Conservation (phyloP, 2,113 vertebrate species). For the Corythornis vintsioides region DNA sequence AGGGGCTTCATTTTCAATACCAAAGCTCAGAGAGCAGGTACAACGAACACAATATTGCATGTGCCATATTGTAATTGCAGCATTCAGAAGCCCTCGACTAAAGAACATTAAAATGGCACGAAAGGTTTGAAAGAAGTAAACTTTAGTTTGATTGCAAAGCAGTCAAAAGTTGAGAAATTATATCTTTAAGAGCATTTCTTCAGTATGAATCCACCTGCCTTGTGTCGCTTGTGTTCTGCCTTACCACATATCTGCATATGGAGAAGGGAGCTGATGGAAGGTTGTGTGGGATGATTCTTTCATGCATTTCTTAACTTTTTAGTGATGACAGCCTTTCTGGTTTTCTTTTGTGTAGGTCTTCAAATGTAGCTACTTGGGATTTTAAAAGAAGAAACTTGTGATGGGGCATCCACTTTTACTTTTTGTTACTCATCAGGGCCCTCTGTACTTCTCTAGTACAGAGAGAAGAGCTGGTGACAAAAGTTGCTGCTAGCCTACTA, state of each 20-base stretch:
- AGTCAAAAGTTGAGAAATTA: neutral
- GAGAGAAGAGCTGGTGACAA: neutral
- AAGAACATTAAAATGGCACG: neutral
- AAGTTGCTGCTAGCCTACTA: neutral
- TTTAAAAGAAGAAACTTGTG: neutral
- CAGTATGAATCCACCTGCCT: neutral
- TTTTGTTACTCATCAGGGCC: neutral
- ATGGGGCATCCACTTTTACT: neutral
- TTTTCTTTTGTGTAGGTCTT: neutral
- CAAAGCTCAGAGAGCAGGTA: slow-evolving; percentile 7
- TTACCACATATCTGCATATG: neutral
- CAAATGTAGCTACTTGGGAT: neutral
- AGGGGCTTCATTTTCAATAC: slow-evolving; percentile 28
- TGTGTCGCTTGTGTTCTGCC: neutral
- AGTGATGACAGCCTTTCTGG: neutral
- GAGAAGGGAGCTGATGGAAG: neutral
- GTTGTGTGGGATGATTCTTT: neutral
- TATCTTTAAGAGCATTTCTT: neutral
- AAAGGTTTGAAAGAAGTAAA: neutral
- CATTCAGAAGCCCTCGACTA: neutral
- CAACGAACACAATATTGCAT: neutral
- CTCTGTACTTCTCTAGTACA: neutral
- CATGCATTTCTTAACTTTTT: neutral
- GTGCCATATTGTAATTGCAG: neutral
- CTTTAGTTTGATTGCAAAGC: neutral